These are phyloP conservation scores for Tachina grossa DNA, from an alignment of 2,888 invertebrate species.

Conservation along the genomic window DNA sequence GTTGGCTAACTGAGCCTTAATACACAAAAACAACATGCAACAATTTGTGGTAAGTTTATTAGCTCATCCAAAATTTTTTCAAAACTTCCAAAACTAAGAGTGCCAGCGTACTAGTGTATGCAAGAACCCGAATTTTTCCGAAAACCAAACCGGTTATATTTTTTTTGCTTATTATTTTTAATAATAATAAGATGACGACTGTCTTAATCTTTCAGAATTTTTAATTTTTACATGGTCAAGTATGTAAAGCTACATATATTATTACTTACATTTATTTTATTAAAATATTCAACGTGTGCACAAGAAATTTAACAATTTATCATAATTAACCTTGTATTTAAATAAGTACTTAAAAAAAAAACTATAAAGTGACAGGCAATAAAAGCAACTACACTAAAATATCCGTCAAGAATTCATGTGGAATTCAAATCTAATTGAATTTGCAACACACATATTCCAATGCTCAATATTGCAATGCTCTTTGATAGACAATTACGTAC, in stretches of 20 bases:
- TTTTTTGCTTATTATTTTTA: no score
- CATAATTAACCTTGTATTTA: slow-evolving; percentile 58
- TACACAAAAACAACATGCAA: no score
- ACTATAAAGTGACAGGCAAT: slow-evolving; percentile 14
- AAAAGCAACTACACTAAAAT: slow-evolving; percentile 14
- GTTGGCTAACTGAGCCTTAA: no score
- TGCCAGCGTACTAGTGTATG: no score
- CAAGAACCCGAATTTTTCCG: no score
- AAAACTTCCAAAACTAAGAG: no score
- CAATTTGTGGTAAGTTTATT: no score
- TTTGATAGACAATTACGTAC: slow-evolving; percentile 13
- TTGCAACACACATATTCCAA: neutral
- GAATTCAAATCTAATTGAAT: slow-evolving; percentile 31
- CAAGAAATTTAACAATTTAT: slow-evolving; percentile 42
- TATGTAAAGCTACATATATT: neutral
- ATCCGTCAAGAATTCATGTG: slow-evolving; percentile 12
- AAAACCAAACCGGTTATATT: no score
- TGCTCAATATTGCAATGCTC: no score
- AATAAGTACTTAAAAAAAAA: slow-evolving; percentile 31
- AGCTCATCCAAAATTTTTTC: no score
- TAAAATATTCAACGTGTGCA: slow-evolving; percentile 14
- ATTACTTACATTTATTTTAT: slow-evolving; percentile 6
- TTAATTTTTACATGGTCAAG: slow-evolving; percentile 6
- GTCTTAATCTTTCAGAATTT: slow-evolving; percentile 1
- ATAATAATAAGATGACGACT: no score